These are phyloP conservation scores for Drosophila conformis DNA, from an alignment of 2,888 invertebrate species.

Conservation along the genomic window DNA sequence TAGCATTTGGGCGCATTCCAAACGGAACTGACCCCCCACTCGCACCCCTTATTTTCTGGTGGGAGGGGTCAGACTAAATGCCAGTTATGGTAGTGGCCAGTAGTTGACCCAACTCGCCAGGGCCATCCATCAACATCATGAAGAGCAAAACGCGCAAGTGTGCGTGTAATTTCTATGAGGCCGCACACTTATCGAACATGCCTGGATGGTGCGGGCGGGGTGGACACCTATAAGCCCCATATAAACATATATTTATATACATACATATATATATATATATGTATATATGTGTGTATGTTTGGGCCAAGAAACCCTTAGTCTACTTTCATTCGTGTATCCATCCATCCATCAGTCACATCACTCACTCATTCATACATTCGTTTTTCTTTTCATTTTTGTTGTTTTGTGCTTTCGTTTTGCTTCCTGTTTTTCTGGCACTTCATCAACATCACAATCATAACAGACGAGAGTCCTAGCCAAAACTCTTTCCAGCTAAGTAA, in stretches of 20 bases:
- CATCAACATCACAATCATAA: constrained; percentile 66
- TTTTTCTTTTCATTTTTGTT: constrained; percentile 10
- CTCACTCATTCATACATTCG: constrained; percentile 54
- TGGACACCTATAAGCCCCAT: constrained; percentile 22
- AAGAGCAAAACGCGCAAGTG: constrained; percentile 54
- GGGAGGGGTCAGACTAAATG: constrained; percentile 24
- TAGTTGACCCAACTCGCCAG: constrained; percentile 44
- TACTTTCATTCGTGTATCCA: constrained; percentile 1
- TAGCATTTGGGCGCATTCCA: constrained; percentile 34
- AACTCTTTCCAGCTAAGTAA: constrained; percentile 23
- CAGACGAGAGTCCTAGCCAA: constrained; percentile 29
- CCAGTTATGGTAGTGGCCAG: constrained; percentile 56
- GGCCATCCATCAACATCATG: constrained; percentile 60
- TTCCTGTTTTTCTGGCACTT: constrained; percentile 52
- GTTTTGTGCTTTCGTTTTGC: constrained; percentile 11
- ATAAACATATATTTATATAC: not conserved
- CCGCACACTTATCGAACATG: constrained; percentile 65
- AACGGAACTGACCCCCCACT: constrained; percentile 26
- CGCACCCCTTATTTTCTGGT: not conserved
- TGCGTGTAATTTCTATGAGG: constrained; percentile 61
- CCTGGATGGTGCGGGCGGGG: not conserved
- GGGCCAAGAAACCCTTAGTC: constrained; percentile 17
- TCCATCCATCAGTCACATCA: constrained; percentile 59
- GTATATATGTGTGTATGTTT: constrained; percentile 1
- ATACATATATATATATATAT: not conserved